These are phyloP conservation scores for Galleria mellonella DNA, from an alignment of 1,140 invertebrate genomes.

Conservation along the genomic window DNA sequence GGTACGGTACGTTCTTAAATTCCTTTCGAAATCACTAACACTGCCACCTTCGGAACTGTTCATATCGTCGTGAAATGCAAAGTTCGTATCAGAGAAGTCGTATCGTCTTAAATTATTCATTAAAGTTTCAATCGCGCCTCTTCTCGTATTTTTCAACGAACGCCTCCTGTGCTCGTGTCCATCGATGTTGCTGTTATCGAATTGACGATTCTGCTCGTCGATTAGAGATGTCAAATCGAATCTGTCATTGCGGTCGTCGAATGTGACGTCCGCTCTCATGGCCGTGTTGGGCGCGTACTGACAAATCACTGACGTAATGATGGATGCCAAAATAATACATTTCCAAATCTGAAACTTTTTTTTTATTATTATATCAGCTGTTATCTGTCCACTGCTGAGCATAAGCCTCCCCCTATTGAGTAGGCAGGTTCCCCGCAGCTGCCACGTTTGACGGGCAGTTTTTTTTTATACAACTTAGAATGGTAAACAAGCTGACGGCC, in stretches of 20 bases:
- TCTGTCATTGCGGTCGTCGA: conserved; percentile 14
- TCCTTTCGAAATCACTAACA: conserved; percentile 9
- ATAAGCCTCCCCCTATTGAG: too few relatives aligned
- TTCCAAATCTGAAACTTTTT: too few relatives aligned
- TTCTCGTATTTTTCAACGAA: neutral
- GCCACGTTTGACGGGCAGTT: too few relatives aligned
- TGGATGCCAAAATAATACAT: too few relatives aligned
- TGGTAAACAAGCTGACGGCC: too few relatives aligned
- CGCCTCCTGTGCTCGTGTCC: neutral
- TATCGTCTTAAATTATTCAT: neutral
- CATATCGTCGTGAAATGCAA: conserved; percentile 10
- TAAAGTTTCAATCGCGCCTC: neutral
- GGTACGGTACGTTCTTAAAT: conserved; percentile 4
- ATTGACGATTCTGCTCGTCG: conserved; percentile 4
- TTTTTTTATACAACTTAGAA: too few relatives aligned
- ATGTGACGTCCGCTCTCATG: conserved; percentile 16
- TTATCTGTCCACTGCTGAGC: too few relatives aligned
- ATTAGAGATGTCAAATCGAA: conserved; percentile 16
- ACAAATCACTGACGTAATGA: neutral
- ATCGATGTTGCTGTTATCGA: neutral
- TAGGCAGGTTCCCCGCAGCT: too few relatives aligned
- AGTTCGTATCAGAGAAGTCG: neutral
- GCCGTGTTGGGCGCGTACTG: neutral
- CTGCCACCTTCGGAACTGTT: conserved; percentile 1
- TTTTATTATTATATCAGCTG: too few relatives aligned